Evolutionary conservation across 2,113 vertebrate genomes (phyloP).

Genomic region (Phalacrocorax brasilianus): DNA sequence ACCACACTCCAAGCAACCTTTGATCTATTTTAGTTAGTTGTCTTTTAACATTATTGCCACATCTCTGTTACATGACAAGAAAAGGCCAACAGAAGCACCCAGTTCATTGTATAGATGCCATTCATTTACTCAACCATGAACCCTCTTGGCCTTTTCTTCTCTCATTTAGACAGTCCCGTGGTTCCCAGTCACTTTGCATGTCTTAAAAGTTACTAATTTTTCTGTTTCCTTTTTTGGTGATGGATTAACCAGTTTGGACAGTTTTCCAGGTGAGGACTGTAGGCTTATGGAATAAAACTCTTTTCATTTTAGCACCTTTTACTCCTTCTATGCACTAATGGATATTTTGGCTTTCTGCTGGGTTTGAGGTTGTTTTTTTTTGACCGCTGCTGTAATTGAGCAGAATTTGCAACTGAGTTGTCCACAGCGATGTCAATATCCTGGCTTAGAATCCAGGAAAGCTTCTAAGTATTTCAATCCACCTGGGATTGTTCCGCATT

Average conservation of each 20-base stretch:
- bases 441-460: neutral
- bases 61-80: accelerated
- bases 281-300: neutral
- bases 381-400: neutral
- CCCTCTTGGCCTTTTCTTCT: neutral
- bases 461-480: neutral
- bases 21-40: neutral
- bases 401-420: neutral
- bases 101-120: neutral
- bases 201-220: neutral
- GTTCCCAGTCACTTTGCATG: neutral
- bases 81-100: neutral
- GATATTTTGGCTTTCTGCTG: neutral
- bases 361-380: neutral
- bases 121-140: neutral
- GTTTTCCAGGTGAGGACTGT: neutral
- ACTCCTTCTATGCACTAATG: neutral
- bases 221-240: neutral
- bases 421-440: neutral
- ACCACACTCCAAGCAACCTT: neutral
- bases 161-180: neutral
- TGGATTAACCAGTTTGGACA: neutral
- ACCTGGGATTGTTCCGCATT: neutral
- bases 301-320: neutral
- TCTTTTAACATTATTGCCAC: neutral